Conservation (phyloP, 2,888 invertebrate genomes). For the Sclerodermus sp. region DNA sequence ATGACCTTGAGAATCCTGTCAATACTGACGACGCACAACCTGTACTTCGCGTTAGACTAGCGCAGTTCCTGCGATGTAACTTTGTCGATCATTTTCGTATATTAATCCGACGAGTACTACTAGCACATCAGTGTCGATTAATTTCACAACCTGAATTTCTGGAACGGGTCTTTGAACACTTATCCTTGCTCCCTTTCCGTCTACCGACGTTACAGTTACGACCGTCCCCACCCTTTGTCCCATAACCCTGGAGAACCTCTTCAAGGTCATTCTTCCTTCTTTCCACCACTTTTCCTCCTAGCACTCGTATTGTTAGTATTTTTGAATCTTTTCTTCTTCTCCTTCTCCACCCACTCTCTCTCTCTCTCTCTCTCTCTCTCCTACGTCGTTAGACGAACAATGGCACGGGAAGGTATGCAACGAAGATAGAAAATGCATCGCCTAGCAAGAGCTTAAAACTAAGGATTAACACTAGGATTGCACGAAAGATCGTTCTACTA, state of each 20-base stretch:
- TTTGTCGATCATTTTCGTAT: no score
- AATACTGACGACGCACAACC: no score
- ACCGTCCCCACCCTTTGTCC: no score
- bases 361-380: background rate
- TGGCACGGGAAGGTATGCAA: constrained; percentile 4
- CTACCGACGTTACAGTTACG: no score
- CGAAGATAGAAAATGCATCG: background rate
- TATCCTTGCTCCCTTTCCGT: background rate
- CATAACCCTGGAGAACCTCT: no score
- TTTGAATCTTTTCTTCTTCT: background rate
- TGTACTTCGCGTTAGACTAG: no score
- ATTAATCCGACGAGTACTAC: no score
- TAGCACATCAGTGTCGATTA: background rate
- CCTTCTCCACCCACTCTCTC: background rate
- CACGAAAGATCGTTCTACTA: constrained; percentile 29
- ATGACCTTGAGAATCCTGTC: no score
- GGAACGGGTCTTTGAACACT: background rate
- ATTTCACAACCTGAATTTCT: constrained; percentile 1
- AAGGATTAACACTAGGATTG: constrained; percentile 45
- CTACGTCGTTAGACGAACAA: constrained; percentile 3
- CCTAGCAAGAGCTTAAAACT: constrained; percentile 18
- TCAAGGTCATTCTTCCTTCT: no score
- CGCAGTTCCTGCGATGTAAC: no score
- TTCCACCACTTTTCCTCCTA: background rate
- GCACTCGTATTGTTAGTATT: background rate